Evolutionary conservation across 1,140 invertebrate species (phyloP).

Genomic region (Diorhabda carinulata): DNA sequence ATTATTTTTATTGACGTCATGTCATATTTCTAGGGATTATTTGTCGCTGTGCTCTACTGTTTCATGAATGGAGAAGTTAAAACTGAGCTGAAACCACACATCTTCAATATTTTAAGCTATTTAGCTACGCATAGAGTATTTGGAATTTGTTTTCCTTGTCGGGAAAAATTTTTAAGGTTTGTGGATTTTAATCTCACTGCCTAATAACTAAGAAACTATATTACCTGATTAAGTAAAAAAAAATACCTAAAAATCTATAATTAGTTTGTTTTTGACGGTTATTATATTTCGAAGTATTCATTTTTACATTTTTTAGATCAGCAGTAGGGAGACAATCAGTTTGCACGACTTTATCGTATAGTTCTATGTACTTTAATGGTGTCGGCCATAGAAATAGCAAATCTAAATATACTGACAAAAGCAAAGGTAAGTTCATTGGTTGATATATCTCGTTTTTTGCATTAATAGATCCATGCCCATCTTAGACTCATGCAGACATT

Average conservation of each 20-base stretch:
- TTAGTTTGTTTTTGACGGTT: too few relatives aligned
- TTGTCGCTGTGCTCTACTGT: slow-evolving; percentile 83
- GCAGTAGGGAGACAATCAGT: slow-evolving; percentile 43
- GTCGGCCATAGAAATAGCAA: slow-evolving; percentile 34
- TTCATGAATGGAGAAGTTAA: slow-evolving; percentile 84
- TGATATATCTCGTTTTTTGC: too few relatives aligned
- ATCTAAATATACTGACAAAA: slow-evolving; percentile 2
- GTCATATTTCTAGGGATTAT: slow-evolving; percentile 67
- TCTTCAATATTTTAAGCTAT: slow-evolving; percentile 35
- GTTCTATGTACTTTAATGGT: slow-evolving; percentile 44
- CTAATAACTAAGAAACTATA: too few relatives aligned
- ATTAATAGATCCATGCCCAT: too few relatives aligned
- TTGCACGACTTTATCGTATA: slow-evolving; percentile 47
- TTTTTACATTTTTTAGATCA: slow-evolving; percentile 37
- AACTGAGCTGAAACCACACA: slow-evolving; percentile 43
- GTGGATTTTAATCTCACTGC: neutral
- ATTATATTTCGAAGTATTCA: neutral
- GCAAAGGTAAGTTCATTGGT: neutral
- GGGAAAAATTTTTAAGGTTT: slow-evolving; percentile 40
- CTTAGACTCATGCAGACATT: too few relatives aligned
- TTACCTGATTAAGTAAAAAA: too few relatives aligned
- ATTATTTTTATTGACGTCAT: too few relatives aligned
- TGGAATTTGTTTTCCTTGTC: slow-evolving; percentile 39
- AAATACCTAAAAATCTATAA: too few relatives aligned
- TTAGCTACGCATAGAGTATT: slow-evolving; percentile 38